Percentiles rank a stretch among this genome's conserved stretches.
These are phyloP conservation scores for Dinoponera quadriceps DNA, from an alignment of 1,140 invertebrate species.

Conservation along the genomic window DNA sequence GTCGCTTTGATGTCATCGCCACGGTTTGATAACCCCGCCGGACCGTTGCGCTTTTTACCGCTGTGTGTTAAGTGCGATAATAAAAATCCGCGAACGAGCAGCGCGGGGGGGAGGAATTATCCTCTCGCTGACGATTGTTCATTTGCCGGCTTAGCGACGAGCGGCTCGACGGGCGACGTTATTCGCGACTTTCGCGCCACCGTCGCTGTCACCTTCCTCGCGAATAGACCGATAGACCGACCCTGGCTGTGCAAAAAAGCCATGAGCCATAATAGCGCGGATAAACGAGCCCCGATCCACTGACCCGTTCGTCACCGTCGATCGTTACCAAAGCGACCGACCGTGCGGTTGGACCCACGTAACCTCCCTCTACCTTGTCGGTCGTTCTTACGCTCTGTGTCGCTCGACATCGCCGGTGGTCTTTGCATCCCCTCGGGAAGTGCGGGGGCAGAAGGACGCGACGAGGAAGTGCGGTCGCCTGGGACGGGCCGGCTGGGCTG, in stretches of 20 bases:
- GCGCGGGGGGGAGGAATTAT: conserved; percentile 2
- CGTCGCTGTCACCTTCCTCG: not conserved
- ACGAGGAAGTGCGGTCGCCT: conserved; percentile 1
- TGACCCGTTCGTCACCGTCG: conserved; percentile 67
- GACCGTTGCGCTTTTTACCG: not conserved
- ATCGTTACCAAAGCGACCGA: conserved; percentile 64
- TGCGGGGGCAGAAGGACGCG: not conserved
- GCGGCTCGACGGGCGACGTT: not conserved
- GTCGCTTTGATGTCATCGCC: conserved; percentile 42
- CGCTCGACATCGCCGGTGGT: conserved; percentile 32
- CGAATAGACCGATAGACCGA: not conserved
- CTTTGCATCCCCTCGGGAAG: conserved; percentile 58
- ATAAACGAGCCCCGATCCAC: conserved; percentile 66
- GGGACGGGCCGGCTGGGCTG: conserved; percentile 1
- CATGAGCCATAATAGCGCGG: conserved; percentile 54
- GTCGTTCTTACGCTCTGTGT: not conserved
- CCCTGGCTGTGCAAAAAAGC: conserved; percentile 55
- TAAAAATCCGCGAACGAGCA: conserved; percentile 32
- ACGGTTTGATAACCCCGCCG: conserved; percentile 31
- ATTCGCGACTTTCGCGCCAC: conserved; percentile 2
- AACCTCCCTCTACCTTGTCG: not conserved
- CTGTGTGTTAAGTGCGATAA: conserved; percentile 29
- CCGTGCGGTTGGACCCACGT: conserved; percentile 38
- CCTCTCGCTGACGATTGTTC: conserved; percentile 22
- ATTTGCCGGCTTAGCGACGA: conserved; percentile 14